Conservation (phyloP, 1,140 invertebrate genomes). For the Drosophila murphyi region DNA sequence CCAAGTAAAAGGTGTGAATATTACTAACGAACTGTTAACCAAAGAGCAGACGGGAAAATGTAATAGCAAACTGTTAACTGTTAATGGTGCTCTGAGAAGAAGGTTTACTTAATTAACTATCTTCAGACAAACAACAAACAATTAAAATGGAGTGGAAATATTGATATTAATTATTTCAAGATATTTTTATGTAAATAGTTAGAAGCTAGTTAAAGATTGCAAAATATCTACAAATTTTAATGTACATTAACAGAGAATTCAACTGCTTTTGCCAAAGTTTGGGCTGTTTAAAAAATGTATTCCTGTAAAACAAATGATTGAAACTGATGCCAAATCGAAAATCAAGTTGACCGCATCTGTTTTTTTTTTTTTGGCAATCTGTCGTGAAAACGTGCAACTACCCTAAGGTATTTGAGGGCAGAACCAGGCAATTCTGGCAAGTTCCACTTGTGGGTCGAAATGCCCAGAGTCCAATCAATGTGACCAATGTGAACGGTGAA, state of each 20-base stretch:
- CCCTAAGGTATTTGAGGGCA: background rate
- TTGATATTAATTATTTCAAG: no score
- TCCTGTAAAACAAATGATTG: slow-evolving; percentile 1
- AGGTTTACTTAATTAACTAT: background rate
- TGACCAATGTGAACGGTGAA: slow-evolving; percentile 26
- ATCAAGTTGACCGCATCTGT: slow-evolving; percentile 8
- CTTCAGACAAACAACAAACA: background rate
- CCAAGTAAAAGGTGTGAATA: slow-evolving; percentile 59
- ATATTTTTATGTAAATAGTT: no score
- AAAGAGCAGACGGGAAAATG: background rate
- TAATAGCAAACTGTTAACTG: slow-evolving; percentile 36
- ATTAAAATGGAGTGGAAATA: background rate
- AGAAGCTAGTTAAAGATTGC: no score
- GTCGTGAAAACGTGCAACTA: slow-evolving; percentile 10
- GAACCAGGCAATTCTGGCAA: slow-evolving; percentile 23
- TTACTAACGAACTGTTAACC: slow-evolving; percentile 59
- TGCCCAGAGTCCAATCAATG: slow-evolving; percentile 34
- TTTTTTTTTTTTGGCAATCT: slow-evolving; percentile 32
- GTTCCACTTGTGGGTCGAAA: slow-evolving; percentile 35
- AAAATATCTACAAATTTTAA: no score
- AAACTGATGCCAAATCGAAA: slow-evolving; percentile 35
- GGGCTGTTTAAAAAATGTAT: background rate
- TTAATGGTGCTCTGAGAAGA: background rate
- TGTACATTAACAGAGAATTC: no score
- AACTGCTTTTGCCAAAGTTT: no score